These are phyloP conservation scores for Chymomyza procnemis DNA, from an alignment of 2,888 invertebrate genomes.

Conservation along the genomic window DNA sequence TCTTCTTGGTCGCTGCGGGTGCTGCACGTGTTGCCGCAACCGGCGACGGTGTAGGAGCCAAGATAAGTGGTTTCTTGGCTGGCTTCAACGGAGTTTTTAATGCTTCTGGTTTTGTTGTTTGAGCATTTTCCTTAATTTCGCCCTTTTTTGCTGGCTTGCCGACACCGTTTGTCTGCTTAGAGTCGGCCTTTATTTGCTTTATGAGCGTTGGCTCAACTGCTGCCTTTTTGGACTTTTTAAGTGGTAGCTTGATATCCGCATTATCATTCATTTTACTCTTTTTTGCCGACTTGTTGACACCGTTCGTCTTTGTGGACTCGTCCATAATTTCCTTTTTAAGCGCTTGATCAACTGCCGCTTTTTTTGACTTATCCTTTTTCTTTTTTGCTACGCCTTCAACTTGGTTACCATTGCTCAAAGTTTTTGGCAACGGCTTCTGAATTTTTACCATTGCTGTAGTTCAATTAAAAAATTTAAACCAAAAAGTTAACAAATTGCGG, in stretches of 20 bases:
- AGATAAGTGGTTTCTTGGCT: neutral
- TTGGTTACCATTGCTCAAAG: conserved; percentile 40
- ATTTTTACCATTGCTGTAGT: conserved; percentile 57
- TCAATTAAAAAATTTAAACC: conserved; percentile 33
- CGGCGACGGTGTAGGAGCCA: neutral
- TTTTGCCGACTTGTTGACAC: no score
- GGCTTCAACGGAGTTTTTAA: conserved; percentile 21
- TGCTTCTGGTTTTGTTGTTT: neutral
- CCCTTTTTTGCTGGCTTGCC: neutral
- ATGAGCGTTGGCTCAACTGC: neutral
- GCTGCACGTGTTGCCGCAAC: neutral
- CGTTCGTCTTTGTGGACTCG: no score
- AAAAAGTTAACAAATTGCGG: conserved; percentile 19
- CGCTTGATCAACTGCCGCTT: neutral
- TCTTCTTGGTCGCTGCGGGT: neutral
- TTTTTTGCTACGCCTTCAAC: conserved; percentile 39
- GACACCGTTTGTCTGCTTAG: neutral
- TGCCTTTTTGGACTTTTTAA: conserved; percentile 5
- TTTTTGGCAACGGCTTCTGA: conserved; percentile 56
- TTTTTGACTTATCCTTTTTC: conserved; percentile 25
- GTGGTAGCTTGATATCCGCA: conserved; percentile 4
- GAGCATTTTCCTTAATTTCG: neutral
- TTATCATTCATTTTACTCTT: no score
- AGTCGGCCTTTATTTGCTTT: conserved; percentile 4
- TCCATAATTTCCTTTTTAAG: neutral